phyloP scores from a whole-genome alignment of 2,113 vertebrate genomes.

The Gymnobelideus leadbeateri region DNA sequence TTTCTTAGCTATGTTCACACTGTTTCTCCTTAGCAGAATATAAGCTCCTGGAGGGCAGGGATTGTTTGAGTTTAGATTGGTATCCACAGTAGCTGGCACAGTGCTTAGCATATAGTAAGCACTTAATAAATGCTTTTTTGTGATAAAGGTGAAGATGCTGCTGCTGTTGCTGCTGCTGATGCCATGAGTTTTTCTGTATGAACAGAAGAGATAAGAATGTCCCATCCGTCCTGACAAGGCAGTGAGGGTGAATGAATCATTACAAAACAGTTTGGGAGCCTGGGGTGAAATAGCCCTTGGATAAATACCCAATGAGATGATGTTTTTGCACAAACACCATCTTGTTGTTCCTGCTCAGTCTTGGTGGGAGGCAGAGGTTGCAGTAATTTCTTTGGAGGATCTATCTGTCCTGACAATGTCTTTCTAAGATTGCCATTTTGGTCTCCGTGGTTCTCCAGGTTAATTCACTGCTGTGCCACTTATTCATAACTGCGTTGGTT shows the following conservation, averaged over 20 bases:
- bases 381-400: conserved; percentile 70
- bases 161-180: neutral
- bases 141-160: neutral
- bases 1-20: neutral
- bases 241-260: conserved; percentile 52
- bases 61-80: neutral
- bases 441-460: neutral
- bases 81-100: neutral
- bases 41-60: neutral
- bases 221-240: neutral
- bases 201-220: conserved; percentile 36
- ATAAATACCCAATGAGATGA: conserved; percentile 38
- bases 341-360: conserved; percentile 60
- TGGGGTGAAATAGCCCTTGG: conserved; percentile 35
- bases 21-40: neutral
- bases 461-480: neutral
- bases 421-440: conserved; percentile 52
- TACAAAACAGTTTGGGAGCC: conserved; percentile 51
- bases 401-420: conserved; percentile 57
- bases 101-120: neutral
- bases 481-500: conserved; percentile 56
- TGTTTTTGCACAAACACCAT: conserved; percentile 48
- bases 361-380: conserved; percentile 63
- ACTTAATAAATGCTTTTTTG: neutral
- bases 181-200: neutral